Evolutionary conservation across 2,113 vertebrate species (phyloP), one percentile per base, ranked within the genome.

Genomic region (Bubo blakistoni): DNA sequence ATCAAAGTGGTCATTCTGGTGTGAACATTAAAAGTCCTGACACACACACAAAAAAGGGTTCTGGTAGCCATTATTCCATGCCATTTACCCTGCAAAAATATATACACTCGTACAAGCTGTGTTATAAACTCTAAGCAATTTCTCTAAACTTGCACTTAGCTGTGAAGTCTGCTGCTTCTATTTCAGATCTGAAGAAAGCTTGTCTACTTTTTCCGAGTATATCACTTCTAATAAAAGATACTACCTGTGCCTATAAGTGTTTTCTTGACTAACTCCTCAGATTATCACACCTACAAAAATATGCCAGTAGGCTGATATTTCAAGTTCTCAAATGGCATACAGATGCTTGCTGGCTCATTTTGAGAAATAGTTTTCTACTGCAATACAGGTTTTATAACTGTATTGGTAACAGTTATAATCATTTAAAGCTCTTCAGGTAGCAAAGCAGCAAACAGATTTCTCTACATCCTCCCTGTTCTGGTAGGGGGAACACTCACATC

Each of bases 201-300:
- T 70, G 54, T 85, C 90, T 79, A 14, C 4, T 8, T 96, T 94
- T 87, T 61, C 65, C 4, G 24, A 82, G 49, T 72, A 38, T 54
- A 79, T 61, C 16, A 82, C 74, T 58, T 90, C 78, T 70, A 94
- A 82, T 90, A 87, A 95, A 92, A 95, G 34, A 82, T 86, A 85
- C 63, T 92, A 90, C 93, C 84, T 70, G 17, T 66, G 62, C 63
- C 88, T 92, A 5, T 61, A 81, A 63, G 58, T 44, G 46, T 92
- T 96, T 80, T 82, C 84, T 86, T 93, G n/a, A 89, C 89, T 92
- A 80, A 91, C 42, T 91, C 4, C 1, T 93, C 84, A 82, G 71
- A 83, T 82, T 93, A 92, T 93, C 71, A 90, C 62, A 88, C 62
- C 58, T 82, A 88, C 34, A 51, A 90, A 92, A 93, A 90, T 72